Evolutionary conservation across 2,113 vertebrate species (phyloP).

Genomic region (Rhodinocichla rosea): DNA sequence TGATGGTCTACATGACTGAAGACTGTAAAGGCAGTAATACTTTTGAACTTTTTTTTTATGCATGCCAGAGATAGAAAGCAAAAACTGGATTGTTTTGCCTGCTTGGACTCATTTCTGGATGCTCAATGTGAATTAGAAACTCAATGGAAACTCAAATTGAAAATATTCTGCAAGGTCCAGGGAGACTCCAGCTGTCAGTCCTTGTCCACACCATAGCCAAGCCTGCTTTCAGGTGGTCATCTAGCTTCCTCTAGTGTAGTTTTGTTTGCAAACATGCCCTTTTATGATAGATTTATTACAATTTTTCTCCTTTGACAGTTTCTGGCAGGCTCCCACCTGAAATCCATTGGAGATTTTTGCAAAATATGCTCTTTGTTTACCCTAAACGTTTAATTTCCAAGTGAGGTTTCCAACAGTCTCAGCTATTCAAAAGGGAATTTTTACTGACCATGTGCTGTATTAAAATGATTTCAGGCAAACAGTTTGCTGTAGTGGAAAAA

Average conservation of each 20-base stretch:
- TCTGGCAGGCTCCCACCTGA: neutral
- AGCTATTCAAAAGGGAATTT: neutral
- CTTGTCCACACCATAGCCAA: neutral
- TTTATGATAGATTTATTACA: neutral
- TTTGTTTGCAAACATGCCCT: neutral
- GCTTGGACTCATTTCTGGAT: neutral
- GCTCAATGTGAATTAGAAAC: neutral
- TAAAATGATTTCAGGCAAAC: neutral
- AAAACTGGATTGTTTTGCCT: neutral
- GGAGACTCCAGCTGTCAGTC: neutral
- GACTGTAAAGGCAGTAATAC: neutral
- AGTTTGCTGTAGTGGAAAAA: neutral
- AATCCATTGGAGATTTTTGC: neutral
- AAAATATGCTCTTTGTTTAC: neutral
- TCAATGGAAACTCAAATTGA: neutral
- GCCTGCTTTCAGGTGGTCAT: neutral
- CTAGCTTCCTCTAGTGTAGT: neutral
- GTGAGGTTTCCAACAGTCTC: neutral
- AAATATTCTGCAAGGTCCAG: neutral
- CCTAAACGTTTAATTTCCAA: neutral
- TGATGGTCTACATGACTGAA: too few species aligned
- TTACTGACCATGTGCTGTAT: neutral
- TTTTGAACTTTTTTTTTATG: neutral
- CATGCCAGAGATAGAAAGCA: neutral
- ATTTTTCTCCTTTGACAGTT: neutral